Base-by-base conservation (phyloP, 2,797 vertebrate genomes). In the Nothura maculosa region DNA sequence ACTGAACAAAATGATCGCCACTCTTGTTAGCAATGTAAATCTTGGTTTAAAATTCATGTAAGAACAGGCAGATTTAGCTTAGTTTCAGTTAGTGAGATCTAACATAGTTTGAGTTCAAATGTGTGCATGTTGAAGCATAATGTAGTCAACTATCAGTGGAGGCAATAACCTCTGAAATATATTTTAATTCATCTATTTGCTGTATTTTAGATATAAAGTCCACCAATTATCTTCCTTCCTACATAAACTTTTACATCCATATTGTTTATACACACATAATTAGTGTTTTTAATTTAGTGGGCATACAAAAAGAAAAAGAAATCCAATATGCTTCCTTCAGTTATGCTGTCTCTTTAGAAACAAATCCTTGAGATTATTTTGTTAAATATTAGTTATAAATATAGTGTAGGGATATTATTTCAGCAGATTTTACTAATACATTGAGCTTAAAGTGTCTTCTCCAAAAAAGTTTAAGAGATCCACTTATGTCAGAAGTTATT, bases 211-310 rank as follows among this genome's bases (percentile, higher is more conserved):
- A 90, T 67, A 82, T 80, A 77, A 77, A 58, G 60, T 17, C 70
- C 32, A 96, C 21, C 16, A 62, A 55, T 20, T 58, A 57, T 85
- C 90, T 27, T 1, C 55, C n/a, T 60, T 67, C 73, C 69, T 58
- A 52, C 38, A 42, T 90, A 78, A 86, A 89, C 19, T 88, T 95
- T 95, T 91, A 95, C 85, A 96, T 74, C 9, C 36, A 75, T 70
- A 63, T 22, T 78, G 11, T 69, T 69, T 87, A 90, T 43, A 64
- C 54, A 97, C 62, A 68, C 12, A n/a, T n/a, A 80, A 81, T 4
- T 25, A 36, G 74, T 80, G 58, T 78, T 95, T 94, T 87, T 83
- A 72, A 64, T 69, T 77, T 73, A 34, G 42, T 48, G 38, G 40
- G 84, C 27, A 10, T 76, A 90, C 67, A 93, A 94, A 94, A 92